Base-by-base conservation (phyloP, 2,113 vertebrate species). In the Cebidichthys violaceus region DNA sequence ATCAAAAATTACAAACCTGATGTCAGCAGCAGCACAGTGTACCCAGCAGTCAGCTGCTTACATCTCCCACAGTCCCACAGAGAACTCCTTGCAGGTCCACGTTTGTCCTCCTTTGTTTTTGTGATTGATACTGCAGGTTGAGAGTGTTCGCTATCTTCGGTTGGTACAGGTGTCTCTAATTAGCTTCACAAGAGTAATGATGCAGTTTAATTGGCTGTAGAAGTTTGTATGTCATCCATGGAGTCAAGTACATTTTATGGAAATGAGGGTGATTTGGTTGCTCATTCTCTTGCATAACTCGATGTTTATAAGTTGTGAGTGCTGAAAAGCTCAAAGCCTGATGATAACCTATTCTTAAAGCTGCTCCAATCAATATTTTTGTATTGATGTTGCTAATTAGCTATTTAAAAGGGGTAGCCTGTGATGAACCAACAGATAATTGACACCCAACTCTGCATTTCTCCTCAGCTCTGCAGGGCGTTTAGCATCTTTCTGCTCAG, bases 1-100 rank as follows among this genome's bases (percentile, higher is more conserved):
- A 86, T 91, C 83, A 89, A 90, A 88, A 90, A 84, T 87, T 66
- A 87, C 82, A 86, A 84, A 84, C 72, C 76, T 35, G 59, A 79
- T 86, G 80, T 89, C 83, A 90, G 69, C 81, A 83, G 82, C 70
- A 74, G 76, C 66, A 55, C 22, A n/a, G 31, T 65, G 61, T 47
- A 77, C 47, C n/a, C 74, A 81, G 70, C 59, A 81, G 72, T 84
- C 79, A 65, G 75, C 72, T 80, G 67, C 71, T 74, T 75, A 59
- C 4, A 22, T 65, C 66, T 75, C 70, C 61, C 27, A 59, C 31
- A 41, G 60, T 74, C 67, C 75, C 77, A 68, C 71, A 72, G 69
- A 86, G 65, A 43, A 67, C 52, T 71, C 54, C 18, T 68, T 27
- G 20, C 59, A 77, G 57, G 54, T 85, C 70, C 61, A 9, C 35